Evolutionary conservation across 53 echinoderm and acorn worm species (phyloP), one percentile per base, ranked within the genome.

Genomic region (Hippasteria phrygiana): DNA sequence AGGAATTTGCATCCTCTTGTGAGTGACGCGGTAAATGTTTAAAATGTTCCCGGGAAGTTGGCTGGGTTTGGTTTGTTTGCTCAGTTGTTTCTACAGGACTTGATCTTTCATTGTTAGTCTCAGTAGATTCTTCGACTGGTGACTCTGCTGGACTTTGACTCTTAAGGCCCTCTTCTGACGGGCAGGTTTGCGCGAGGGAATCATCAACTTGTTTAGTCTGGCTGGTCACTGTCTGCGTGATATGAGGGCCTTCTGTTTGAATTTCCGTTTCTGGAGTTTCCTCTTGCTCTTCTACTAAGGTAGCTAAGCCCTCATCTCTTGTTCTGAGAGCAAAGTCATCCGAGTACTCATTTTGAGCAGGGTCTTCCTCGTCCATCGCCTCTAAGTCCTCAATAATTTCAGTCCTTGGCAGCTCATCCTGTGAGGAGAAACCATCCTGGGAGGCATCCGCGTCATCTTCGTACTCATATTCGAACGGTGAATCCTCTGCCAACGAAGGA

Each of bases 211-310:
- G 32, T 17, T 37, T 7, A 37, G 35, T 67, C 7, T 11, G 34
- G 12, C 35, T 37, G 11, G 69, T 12, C 69, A 1, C 14, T 34
- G 34, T 14, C 32, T 34, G 69, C 1, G n/a, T 8, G 0, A 34
- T 67, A 8, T 67, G 33, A 7, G 69, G 12, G 14, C 14, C 69
- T 34, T 18, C 67, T 9, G 43, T 59, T 37, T 35, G 16, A 43
- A 43, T 31, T 17, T 81, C 81, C 18, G 1, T 32, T 20, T 81
- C 81, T 32, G 81, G 81, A 17, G 66, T 64, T 35, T 94, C 95
- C 59, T 96, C 96, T 56, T 93, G 96, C 74, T 96, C 97, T 64
- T 96, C 97, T 78, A 95, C 92, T 20, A 96, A 90, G 4, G 97
- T 96, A 48, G 91, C 95, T 27, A 96, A 76, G 29, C 96, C 93